Base-by-base conservation (phyloP, 2,113 vertebrate genomes). In the Nettapus auritus region DNA sequence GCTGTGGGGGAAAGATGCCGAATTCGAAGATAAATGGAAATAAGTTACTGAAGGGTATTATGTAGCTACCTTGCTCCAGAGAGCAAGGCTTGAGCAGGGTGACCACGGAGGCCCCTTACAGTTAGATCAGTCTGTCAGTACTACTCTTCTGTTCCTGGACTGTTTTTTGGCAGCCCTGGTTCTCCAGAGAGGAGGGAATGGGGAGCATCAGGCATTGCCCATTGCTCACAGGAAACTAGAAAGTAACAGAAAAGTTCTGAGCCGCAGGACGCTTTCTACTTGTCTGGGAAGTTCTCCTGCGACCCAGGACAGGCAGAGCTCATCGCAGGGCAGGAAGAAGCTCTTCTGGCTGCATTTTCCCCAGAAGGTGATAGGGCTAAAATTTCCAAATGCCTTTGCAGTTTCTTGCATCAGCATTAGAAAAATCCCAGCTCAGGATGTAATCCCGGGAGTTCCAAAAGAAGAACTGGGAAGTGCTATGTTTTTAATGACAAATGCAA, bases 51-150 rank as follows among this genome's bases (percentile, higher is more conserved):
- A 70, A 52, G 46, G 18, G 18, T 13, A 6, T 26, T 62, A 7
- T 2, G 1, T 3, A 48, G 28, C 20, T 34, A 16, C 20, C 14
- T 46, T 31, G 36, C 17, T 46, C 38, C 13, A 33, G 53, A 50
- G 29, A 76, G 31, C 36, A 34, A 53, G 3, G 28, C 12, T 21
- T 31, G 13, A 34, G 15, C 15, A 9, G 6, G 6, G n/a, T 57
- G 75, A 42, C 28, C 20, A 4, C 33, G 48, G 8, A 75, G 18
- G 36, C 42, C 31, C 22, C 46, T 50, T 23, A 14, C 9, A 23
- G 13, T 13, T 33, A 8, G 3, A 31, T 53, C 6, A 4, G 56
- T 50, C 26, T 36, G 19, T 31, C 56, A 0, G 0, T n/a, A n/a
- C 4, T 3, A 2, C 9, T 63, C 20, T 53, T 62, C 21, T 55